These are phyloP conservation scores for Cancer borealis DNA, from an alignment of 2,888 invertebrate genomes.

Conservation along the genomic window DNA sequence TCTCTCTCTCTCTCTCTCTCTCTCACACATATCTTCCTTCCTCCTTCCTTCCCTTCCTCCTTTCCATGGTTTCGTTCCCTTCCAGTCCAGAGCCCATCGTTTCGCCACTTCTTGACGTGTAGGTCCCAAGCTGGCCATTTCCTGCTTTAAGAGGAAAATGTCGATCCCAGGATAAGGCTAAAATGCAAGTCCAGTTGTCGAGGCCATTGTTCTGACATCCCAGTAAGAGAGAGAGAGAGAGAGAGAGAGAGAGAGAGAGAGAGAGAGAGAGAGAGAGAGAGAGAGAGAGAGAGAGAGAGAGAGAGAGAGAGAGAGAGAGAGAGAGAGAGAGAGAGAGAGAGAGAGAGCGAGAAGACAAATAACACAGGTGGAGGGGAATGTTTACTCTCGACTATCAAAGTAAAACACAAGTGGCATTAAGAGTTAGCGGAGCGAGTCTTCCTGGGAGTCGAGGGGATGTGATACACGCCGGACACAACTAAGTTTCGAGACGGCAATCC, in stretches of 20 bases:
- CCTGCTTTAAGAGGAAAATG: conserved; percentile 56
- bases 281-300: conserved; percentile 40
- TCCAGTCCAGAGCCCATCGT: background rate
- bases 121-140: conserved; percentile 53
- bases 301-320: conserved; percentile 1
- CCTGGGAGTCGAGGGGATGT: too few relatives aligned
- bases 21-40: background rate
- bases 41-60: background rate
- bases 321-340: background rate
- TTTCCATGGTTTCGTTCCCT: background rate
- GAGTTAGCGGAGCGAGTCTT: conserved; percentile 22
- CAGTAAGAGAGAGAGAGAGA: background rate
- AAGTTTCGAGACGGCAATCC: too few relatives aligned
- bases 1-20: background rate
- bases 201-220: conserved; percentile 50
- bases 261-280: conserved; percentile 41
- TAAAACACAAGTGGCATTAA: conserved; percentile 45
- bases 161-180: conserved; percentile 47
- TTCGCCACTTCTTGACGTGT: background rate
- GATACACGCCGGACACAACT: too few relatives aligned
- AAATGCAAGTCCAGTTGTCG: conserved; percentile 31
- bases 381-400: conserved; percentile 45
- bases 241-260: background rate
- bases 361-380: background rate
- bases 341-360: background rate